These are phyloP conservation scores for Pediacus dermestoides DNA, from an alignment of 2,888 invertebrate genomes.

Conservation along the genomic window DNA sequence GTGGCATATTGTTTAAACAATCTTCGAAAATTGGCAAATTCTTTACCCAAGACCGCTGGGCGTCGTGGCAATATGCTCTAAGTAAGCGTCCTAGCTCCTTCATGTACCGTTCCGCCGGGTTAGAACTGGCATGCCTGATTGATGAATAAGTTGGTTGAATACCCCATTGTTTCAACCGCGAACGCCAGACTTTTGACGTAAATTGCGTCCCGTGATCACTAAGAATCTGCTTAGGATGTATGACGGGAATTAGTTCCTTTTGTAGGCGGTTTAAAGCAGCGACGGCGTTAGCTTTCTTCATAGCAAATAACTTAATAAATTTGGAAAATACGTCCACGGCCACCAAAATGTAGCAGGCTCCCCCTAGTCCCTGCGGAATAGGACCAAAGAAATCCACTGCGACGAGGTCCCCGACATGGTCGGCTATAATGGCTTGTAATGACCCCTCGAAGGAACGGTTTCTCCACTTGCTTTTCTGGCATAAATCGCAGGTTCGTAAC, in stretches of 20 bases:
- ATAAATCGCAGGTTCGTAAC: neutral
- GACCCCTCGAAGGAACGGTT: neutral
- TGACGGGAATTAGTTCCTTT: too few species aligned
- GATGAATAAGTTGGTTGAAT: neutral
- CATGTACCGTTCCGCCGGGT: neutral
- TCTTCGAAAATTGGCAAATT: neutral
- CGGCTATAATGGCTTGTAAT: neutral
- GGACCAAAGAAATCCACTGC: slow-evolving; percentile 5
- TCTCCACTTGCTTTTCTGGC: slow-evolving; percentile 7
- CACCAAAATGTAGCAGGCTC: neutral
- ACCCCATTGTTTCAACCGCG: neutral
- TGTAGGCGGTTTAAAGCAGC: too few species aligned
- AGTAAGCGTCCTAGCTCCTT: slow-evolving; percentile 9
- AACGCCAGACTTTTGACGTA: neutral
- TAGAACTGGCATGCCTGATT: slow-evolving; percentile 3
- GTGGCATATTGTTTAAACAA: slow-evolving; percentile 4
- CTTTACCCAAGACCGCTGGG: slow-evolving; percentile 4
- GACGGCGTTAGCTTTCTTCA: too few species aligned
- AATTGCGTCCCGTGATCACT: too few species aligned
- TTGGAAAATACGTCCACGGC: slow-evolving; percentile 3
- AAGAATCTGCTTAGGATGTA: too few species aligned
- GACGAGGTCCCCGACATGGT: neutral
- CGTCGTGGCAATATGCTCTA: neutral
- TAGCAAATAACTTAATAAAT: too few species aligned
- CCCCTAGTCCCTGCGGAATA: neutral